Conservation (phyloP, 2,888 invertebrate species). For the Philonicus albiceps region DNA sequence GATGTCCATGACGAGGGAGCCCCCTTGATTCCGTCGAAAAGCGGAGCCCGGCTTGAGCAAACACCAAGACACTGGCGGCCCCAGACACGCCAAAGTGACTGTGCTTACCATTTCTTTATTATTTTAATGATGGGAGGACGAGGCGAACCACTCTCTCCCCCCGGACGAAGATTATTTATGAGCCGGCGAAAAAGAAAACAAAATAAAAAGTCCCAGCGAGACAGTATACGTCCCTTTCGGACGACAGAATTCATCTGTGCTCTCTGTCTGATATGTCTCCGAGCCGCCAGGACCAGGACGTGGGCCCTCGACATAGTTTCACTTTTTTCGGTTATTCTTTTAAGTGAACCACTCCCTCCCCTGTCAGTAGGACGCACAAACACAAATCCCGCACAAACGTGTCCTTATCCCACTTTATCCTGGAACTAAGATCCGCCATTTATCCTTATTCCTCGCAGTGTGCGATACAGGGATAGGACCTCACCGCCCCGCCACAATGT, state of each 20-base stretch:
- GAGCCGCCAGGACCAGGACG: background rate
- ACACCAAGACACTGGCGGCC: background rate
- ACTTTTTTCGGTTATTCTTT: constrained; percentile 37
- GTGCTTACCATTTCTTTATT: constrained; percentile 39
- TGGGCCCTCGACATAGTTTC: constrained; percentile 10
- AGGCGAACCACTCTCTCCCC: background rate
- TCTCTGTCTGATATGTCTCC: background rate
- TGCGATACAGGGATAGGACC: background rate
- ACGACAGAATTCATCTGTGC: background rate
- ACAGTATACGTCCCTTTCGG: constrained; percentile 1
- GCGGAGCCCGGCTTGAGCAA: background rate
- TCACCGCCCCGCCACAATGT: background rate
- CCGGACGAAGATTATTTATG: constrained; percentile 28
- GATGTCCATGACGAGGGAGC: constrained; percentile 14
- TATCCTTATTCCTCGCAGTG: constrained; percentile 42
- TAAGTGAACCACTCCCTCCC: constrained; percentile 16
- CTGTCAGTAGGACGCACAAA: background rate
- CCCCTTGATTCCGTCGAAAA: background rate
- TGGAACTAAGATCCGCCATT: constrained; percentile 45
- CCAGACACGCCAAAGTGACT: constrained; percentile 14
- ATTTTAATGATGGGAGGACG: constrained; percentile 36
- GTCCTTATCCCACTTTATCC: constrained; percentile 48
- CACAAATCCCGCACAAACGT: constrained; percentile 44
- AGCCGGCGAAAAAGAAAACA: constrained; percentile 16
- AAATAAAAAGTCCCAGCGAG: background rate